Evolutionary conservation across 2,888 invertebrate species (phyloP), one percentile per base, ranked within the genome.

Genomic region (Baronia brevicornis): DNA sequence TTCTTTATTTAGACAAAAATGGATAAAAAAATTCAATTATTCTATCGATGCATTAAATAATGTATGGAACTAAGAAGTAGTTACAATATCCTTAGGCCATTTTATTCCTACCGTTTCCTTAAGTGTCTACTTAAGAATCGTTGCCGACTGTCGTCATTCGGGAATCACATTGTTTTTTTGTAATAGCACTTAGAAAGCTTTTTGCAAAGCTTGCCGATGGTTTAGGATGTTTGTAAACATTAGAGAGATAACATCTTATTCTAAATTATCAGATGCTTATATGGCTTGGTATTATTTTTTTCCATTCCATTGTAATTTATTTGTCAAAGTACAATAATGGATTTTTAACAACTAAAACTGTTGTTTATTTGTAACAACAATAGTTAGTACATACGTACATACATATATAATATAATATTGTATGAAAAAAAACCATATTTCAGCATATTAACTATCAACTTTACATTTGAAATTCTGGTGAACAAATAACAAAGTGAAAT

Each of bases 1-100:
- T n/a, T n/a, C n/a, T n/a, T n/a, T n/a, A n/a, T n/a, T n/a, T n/a
- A n/a, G n/a, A n/a, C n/a, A n/a, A n/a, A n/a, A n/a, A n/a, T n/a
- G n/a, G n/a, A n/a, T n/a, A n/a, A n/a, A n/a, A n/a, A n/a, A n/a
- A n/a, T n/a, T n/a, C n/a, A n/a, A n/a, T n/a, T n/a, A n/a, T n/a
- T n/a, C n/a, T n/a, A n/a, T n/a, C n/a, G n/a, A n/a, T n/a, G n/a
- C n/a, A n/a, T n/a, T n/a, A n/a, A 54, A 48, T 56, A 69, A 69
- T 56, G 52, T 47, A 60, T 50, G 51, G 49, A 52, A 67, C 70
- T 68, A 60, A 69, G 62, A 46, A 53, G 51, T 51, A 45, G 46
- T 50, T 63, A 52, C 46, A 56, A 65, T 66, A 56, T 64, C 62
- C 56, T 55, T 50, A 4, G 44, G 63, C 67, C 72, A 75, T 74